Conservation (phyloP, 2,113 vertebrate species). For the Andinoacara biseriatus region DNA sequence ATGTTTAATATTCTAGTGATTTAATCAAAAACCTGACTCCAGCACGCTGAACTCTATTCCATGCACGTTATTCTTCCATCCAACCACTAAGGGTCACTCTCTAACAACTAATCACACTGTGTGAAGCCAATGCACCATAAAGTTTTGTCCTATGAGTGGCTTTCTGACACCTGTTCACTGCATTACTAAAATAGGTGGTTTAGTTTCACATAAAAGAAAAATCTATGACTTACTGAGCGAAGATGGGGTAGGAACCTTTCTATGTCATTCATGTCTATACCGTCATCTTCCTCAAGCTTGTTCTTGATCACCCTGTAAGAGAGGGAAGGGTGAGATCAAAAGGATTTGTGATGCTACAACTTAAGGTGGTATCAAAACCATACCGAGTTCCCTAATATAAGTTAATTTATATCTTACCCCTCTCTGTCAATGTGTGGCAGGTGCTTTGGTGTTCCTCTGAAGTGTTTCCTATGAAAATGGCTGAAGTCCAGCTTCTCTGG, state of each 20-base stretch:
- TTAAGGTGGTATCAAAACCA: not conserved
- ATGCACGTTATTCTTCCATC: not conserved
- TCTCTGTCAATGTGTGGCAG: constrained; percentile 94
- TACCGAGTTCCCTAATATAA: not conserved
- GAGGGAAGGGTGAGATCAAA: not conserved
- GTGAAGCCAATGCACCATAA: not conserved
- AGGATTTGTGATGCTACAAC: not conserved
- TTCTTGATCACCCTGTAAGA: constrained; percentile 88
- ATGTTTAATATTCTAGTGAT: not conserved
- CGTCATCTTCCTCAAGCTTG: constrained; percentile 88
- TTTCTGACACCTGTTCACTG: not conserved
- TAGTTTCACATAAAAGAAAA: not conserved
- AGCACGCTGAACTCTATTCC: not conserved
- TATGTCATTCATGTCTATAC: constrained; percentile 94
- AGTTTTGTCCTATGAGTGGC: not conserved
- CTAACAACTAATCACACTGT: not conserved
- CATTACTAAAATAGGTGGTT: not conserved
- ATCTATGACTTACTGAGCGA: constrained; percentile 80
- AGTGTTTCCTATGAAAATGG: constrained; percentile 90
- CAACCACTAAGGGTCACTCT: constrained; percentile 58
- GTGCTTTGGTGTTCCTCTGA: constrained; percentile 87
- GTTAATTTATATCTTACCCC: constrained; percentile 82
- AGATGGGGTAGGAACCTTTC: constrained; percentile 92
- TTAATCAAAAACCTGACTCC: not conserved
- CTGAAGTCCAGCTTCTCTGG: constrained; percentile 97